Conservation (phyloP, 2,888 invertebrate species). For the Torymus aiolomorphi region DNA sequence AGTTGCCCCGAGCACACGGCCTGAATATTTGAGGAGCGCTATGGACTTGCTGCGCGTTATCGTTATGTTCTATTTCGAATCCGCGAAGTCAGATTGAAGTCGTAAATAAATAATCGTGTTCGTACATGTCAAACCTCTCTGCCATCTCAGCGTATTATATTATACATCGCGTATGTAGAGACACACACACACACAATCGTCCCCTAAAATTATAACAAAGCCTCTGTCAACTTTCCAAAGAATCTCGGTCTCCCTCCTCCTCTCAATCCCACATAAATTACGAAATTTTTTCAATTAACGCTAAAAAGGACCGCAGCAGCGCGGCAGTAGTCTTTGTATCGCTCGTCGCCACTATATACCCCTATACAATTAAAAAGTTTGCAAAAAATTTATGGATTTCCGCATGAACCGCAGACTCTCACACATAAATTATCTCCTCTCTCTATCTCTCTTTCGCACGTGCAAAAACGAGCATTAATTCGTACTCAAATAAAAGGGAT, state of each 20-base stretch:
- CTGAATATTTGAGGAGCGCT: too few species aligned
- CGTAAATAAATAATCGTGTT: too few species aligned
- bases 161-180: too few species aligned
- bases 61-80: too few species aligned
- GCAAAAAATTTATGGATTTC: constrained; percentile 56
- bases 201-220: too few species aligned
- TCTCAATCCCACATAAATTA: constrained; percentile 32
- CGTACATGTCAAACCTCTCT: too few species aligned
- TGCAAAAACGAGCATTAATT: constrained; percentile 44
- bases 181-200: too few species aligned
- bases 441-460: neutral
- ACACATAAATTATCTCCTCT: constrained; percentile 47
- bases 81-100: too few species aligned
- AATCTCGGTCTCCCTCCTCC: constrained; percentile 15
- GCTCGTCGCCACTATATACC: neutral
- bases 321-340: too few species aligned
- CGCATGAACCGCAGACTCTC: constrained; percentile 42
- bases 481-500: constrained; percentile 50
- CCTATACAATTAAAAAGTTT: constrained; percentile 53
- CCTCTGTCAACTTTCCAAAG: constrained; percentile 1
- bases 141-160: too few species aligned
- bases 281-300: constrained; percentile 54
- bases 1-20: too few species aligned
- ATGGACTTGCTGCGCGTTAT: too few species aligned
- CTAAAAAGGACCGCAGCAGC: constrained; percentile 18